Percentiles rank a stretch among this genome's conserved stretches.
These are phyloP conservation scores for Gadus chalcogrammus DNA, from an alignment of 2,113 vertebrate species.

Conservation along the genomic window DNA sequence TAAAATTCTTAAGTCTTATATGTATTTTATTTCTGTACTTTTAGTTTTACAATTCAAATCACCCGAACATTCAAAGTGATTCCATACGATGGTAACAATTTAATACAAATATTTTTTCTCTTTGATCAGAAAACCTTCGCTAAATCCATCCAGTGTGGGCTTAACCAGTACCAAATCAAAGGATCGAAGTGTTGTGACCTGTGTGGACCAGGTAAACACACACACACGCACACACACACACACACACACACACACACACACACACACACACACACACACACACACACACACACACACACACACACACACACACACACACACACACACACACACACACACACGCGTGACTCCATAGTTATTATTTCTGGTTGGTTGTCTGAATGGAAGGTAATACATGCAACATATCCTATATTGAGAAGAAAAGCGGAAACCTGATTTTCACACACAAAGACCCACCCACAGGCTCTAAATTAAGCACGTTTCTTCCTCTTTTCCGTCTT, in stretches of 20 bases:
- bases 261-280: conserved; percentile 15
- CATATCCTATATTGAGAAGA: no score
- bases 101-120: conserved; percentile 24
- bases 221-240: conserved; percentile 6
- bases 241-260: conserved; percentile 18
- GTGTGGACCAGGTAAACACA: conserved; percentile 70
- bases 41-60: not conserved
- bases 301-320: not conserved
- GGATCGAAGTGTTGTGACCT: conserved; percentile 63
- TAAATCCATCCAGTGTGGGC: conserved; percentile 54
- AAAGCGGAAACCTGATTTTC: no score
- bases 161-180: conserved; percentile 49
- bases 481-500: conserved; percentile 18
- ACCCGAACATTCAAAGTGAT: not conserved
- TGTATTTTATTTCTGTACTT: not conserved
- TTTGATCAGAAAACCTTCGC: conserved; percentile 46
- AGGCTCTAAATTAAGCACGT: conserved; percentile 6
- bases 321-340: conserved; percentile 1
- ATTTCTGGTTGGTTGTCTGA: no score
- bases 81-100: not conserved
- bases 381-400: no score
- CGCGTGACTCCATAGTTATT: no score
- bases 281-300: not conserved
- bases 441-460: not conserved
- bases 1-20: no score